phyloP scores from a whole-genome alignment of 1,140 invertebrate species.

The Drosophila prosaltans region DNA sequence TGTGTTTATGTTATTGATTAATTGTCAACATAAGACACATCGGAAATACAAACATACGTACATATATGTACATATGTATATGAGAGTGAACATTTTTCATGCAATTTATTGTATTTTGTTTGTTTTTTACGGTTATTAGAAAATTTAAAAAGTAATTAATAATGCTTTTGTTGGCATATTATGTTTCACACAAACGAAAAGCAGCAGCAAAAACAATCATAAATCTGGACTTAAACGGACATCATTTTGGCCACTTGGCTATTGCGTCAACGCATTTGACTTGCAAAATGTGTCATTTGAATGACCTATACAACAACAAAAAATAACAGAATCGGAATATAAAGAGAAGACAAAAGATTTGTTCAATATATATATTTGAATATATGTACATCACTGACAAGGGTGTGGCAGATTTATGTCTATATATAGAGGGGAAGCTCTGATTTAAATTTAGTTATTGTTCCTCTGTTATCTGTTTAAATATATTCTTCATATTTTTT shows the following conservation, averaged over 20 bases:
- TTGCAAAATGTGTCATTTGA: conserved; percentile 67
- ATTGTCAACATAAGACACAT: conserved; percentile 9
- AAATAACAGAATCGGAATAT: background rate
- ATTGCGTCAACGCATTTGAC: conserved; percentile 61
- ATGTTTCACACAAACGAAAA: conserved; percentile 37
- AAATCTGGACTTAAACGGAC: conserved; percentile 54
- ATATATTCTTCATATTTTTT: conserved; percentile 40
- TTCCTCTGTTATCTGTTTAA: conserved; percentile 52
- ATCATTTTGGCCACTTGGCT: conserved; percentile 56
- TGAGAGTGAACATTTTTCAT: conserved; percentile 12
- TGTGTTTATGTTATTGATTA: conserved; percentile 46
- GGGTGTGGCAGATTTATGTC: conserved; percentile 63
- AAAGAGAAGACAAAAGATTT: conserved; percentile 28
- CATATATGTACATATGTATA: conserved; percentile 2
- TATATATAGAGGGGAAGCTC: conserved; percentile 22
- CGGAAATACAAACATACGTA: conserved; percentile 16
- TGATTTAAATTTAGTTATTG: conserved; percentile 46
- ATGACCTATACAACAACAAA: background rate
- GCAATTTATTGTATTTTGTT: conserved; percentile 50
- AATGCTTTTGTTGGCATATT: conserved; percentile 67
- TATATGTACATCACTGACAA: conserved; percentile 42
- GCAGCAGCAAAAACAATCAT: conserved; percentile 31
- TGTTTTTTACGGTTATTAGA: conserved; percentile 76
- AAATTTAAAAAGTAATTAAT: conserved; percentile 77
- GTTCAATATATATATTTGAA: background rate